A percentile compares a stretch with the other conserved stretches of the same genome.
These are phyloP conservation scores for Ibidorhyncha struthersii DNA, from an alignment of 2,113 vertebrate species.

Conservation along the genomic window DNA sequence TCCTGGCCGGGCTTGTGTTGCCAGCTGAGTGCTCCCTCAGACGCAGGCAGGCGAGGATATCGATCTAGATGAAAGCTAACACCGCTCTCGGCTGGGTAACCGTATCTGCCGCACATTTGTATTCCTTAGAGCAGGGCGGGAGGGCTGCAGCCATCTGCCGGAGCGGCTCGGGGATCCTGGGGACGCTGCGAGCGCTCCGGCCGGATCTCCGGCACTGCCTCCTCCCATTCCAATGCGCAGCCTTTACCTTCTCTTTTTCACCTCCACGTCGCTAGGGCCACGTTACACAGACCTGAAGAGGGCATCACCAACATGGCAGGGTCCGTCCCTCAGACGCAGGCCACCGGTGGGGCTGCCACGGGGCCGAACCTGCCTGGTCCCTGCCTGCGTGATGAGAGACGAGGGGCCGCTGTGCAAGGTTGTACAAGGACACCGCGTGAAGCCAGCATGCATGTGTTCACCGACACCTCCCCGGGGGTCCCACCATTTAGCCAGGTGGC, in stretches of 20 bases:
- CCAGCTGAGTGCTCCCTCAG: neutral
- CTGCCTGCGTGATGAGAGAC: fast-evolving
- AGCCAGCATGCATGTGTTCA: neutral
- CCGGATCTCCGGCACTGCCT: fast-evolving
- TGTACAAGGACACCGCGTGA: neutral
- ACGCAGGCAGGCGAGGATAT: conserved; percentile 27
- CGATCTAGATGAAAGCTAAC: conserved; percentile 55
- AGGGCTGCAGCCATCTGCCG: conserved; percentile 52
- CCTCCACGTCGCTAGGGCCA: neutral
- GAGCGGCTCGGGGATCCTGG: neutral
- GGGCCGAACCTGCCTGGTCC: neutral
- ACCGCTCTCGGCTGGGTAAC: neutral
- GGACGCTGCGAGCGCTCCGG: neutral
- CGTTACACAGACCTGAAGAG: neutral
- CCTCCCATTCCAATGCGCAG: neutral
- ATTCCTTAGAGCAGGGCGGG: conserved; percentile 14
- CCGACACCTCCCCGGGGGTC: neutral
- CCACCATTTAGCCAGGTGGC: neutral
- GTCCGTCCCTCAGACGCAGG: neutral
- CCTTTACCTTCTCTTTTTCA: neutral
- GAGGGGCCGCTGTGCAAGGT: neutral
- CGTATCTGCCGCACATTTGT: conserved; percentile 14
- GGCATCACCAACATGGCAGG: neutral
- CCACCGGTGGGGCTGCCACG: neutral
- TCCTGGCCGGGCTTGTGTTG: neutral